A percentile compares a stretch with the other conserved stretches of the same genome.
Conservation (phyloP, 2,113 vertebrate species). For the Urocolius indicus region DNA sequence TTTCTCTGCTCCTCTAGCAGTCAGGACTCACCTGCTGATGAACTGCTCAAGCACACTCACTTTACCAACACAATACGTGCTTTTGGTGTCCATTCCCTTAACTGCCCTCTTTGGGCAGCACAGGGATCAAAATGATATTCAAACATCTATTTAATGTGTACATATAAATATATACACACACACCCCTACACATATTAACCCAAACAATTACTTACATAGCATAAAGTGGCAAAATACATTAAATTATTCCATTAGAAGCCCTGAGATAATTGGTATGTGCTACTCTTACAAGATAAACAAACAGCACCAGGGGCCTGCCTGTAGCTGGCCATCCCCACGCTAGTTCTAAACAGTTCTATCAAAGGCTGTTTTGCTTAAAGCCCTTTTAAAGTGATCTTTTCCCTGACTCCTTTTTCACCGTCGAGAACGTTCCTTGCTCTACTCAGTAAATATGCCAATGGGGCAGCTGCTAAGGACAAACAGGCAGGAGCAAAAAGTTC, state of each 20-base stretch:
- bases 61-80: neutral
- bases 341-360: neutral
- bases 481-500: neutral
- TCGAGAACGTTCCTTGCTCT: neutral
- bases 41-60: neutral
- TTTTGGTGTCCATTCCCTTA: neutral
- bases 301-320: fast-evolving
- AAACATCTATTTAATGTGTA: neutral
- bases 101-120: neutral
- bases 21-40: neutral
- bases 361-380: neutral
- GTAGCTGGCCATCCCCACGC: neutral
- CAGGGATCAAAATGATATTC: neutral
- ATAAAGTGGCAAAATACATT: neutral
- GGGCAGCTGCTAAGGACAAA: no score
- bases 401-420: neutral
- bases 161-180: fast-evolving
- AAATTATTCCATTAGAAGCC: neutral
- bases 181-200: neutral
- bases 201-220: neutral
- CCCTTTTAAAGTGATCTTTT: neutral
- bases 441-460: neutral
- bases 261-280: fast-evolving
- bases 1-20: neutral
- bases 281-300: neutral